Conservation (phyloP, 2,888 invertebrate species). For the Apamea monoglypha region DNA sequence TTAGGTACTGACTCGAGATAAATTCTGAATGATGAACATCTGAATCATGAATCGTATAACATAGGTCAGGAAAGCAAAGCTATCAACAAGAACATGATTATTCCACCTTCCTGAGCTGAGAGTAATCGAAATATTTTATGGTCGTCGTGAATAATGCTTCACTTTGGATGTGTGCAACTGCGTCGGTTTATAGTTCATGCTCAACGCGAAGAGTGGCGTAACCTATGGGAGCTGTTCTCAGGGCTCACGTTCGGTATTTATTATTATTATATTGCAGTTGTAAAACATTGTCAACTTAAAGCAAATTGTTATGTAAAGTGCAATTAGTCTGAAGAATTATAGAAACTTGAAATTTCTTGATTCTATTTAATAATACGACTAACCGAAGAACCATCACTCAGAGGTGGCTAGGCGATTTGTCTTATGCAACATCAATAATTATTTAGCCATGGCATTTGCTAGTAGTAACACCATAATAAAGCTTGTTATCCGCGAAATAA, state of each 20-base stretch:
- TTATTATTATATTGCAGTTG: conserved; percentile 36
- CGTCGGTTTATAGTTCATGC: conserved; percentile 57
- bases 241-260: conserved; percentile 38
- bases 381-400: conserved; percentile 35
- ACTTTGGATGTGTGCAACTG: conserved; percentile 43
- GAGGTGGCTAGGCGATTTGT: conserved; percentile 14
- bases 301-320: conserved; percentile 42
- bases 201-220: conserved; percentile 55
- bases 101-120: conserved; percentile 38
- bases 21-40: not conserved
- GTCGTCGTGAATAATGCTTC: conserved; percentile 43
- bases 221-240: conserved; percentile 50
- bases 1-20: not conserved
- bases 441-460: conserved; percentile 51
- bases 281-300: conserved; percentile 27
- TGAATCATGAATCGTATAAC: not conserved
- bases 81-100: conserved; percentile 29
- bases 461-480: conserved; percentile 40
- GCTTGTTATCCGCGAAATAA: conserved; percentile 50
- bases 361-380: conserved; percentile 36
- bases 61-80: conserved; percentile 2
- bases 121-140: conserved; percentile 48
- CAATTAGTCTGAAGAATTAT: conserved; percentile 37
- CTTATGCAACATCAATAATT: conserved; percentile 55
- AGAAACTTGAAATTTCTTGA: conserved; percentile 39